Conservation (phyloP, 2,113 vertebrate genomes). For the Gasterosteus aculeatus region DNA sequence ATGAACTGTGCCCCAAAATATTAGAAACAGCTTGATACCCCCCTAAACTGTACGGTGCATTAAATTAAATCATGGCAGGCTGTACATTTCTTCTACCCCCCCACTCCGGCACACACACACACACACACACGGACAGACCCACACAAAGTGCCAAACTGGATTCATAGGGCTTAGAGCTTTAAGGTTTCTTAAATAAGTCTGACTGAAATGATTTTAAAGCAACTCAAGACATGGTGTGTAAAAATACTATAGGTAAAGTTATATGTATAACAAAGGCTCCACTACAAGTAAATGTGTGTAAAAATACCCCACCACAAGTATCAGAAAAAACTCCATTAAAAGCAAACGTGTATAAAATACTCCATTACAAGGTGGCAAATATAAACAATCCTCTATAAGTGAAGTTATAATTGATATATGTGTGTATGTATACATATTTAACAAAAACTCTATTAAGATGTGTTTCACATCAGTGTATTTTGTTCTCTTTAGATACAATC, state of each 20-base stretch:
- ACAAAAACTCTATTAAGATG: too few species aligned
- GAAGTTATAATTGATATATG: background rate
- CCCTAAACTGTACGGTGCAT: slow-evolving; percentile 6
- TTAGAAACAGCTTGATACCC: slow-evolving; percentile 8
- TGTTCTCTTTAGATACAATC: slow-evolving; percentile 21
- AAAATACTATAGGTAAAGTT: too few species aligned
- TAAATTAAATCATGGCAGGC: slow-evolving; percentile 21
- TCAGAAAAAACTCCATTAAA: too few species aligned
- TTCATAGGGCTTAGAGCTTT: background rate
- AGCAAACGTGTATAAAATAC: too few species aligned
- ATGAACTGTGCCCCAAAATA: slow-evolving; percentile 17
- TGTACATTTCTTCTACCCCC: background rate
- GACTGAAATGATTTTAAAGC: background rate
- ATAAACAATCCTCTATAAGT: background rate
- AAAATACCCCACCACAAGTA: too few species aligned
- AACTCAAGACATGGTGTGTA: background rate
- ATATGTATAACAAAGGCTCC: too few species aligned
- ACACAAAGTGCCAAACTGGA: background rate
- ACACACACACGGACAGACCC: background rate
- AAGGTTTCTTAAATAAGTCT: background rate
- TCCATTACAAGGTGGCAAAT: too few species aligned
- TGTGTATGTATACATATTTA: too few species aligned
- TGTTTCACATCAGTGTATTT: slow-evolving; percentile 7
- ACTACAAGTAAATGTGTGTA: too few species aligned
- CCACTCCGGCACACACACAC: background rate